Evolutionary conservation across 2,113 vertebrate species (phyloP), one percentile per base, ranked within the genome.

Genomic region (Cettia cetti): DNA sequence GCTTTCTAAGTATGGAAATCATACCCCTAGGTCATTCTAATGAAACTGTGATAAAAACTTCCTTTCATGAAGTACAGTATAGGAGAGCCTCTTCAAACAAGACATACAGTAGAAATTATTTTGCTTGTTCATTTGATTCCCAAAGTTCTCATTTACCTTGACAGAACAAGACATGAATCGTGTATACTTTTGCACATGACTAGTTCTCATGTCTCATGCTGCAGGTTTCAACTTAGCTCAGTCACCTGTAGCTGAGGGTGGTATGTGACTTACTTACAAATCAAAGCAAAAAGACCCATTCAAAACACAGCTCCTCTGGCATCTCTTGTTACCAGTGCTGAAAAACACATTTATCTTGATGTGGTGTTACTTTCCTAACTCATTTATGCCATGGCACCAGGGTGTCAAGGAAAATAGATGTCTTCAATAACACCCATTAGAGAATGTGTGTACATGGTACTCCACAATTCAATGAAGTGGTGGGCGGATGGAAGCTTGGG

Each of bases 351-450:
- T 95, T 72, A 35, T 95, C 89, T 91, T 92, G 74, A 57, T 82
- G 81, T 45, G 59, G 26, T 13, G 0, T 92, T 84, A 52, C 92
- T 56, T 86, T 81, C 69, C 61, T 89, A 91, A 94, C 65, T 89
- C 44, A 45, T 18, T 87, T 79, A 69, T 47, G 37, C n/a, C 12
- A 19, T 26, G 57, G 64, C 5, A 2, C 61, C 57, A 60, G 53
- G 18, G 28, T 87, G 87, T 76, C 77, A 94, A 60, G 61, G 78
- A 89, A 92, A 91, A 97, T 35, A 33, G 57, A 97, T 96, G 84
- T 79, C 74, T 97, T 89, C 96, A 95, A 97, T 97, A 96, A 91
- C 74, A n/a, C 2, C 7, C 20, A 10, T 64, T 65, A 86, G 86
- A 54, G 85, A 90, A 87, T 27, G 26, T 2, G 28, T n/a, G 69